phyloP scores from a whole-genome alignment of 2,113 vertebrate species.

The Sapayoa aenigma region DNA sequence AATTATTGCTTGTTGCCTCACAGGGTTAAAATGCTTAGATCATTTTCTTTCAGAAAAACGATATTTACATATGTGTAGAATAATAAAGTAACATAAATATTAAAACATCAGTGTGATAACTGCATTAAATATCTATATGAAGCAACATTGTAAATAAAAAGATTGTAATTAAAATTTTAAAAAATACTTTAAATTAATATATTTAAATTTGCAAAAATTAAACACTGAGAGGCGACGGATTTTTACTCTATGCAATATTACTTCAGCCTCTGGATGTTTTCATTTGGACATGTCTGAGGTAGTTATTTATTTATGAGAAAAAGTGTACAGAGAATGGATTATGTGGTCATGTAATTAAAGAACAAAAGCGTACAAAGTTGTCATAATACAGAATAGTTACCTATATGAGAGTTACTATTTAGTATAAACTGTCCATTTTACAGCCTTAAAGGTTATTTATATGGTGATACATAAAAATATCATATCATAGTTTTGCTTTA shows the following conservation, averaged over 20 bases:
- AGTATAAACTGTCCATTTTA: neutral
- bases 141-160: neutral
- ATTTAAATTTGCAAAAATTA: neutral
- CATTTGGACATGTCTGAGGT: neutral
- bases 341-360: neutral
- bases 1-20: neutral
- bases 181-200: neutral
- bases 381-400: neutral
- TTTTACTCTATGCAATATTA: neutral
- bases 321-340: neutral
- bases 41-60: neutral
- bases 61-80: neutral
- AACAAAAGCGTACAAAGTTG: neutral
- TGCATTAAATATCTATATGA: neutral
- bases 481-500: neutral
- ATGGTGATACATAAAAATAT: neutral
- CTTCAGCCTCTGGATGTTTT: neutral
- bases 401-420: neutral
- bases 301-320: neutral
- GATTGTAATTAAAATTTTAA: neutral
- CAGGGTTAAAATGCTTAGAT: neutral
- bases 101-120: neutral
- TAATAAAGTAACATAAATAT: neutral
- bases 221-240: neutral
- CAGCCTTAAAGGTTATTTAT: neutral